Percentiles rank a stretch among this genome's conserved stretches.
These are phyloP conservation scores for Hypotaenidia okinawae DNA, from an alignment of 2,797 vertebrate genomes.

Conservation along the genomic window DNA sequence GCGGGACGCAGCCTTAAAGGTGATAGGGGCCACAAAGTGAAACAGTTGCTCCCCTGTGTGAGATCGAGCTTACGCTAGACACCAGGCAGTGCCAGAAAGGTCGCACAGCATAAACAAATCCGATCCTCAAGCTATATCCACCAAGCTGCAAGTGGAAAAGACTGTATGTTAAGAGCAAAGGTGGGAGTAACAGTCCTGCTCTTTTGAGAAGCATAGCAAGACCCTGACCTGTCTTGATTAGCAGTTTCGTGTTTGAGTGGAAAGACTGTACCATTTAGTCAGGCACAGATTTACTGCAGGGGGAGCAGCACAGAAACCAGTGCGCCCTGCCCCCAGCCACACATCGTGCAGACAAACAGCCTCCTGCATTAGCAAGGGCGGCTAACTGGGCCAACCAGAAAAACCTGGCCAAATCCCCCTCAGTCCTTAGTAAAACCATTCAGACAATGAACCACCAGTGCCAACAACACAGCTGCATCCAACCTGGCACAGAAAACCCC, in stretches of 20 bases:
- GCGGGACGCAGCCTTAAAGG: background rate
- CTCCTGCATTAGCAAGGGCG: background rate
- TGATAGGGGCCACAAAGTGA: background rate
- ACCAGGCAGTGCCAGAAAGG: background rate
- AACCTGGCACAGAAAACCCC: too few species aligned
- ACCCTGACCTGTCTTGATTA: background rate
- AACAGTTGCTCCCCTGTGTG: background rate
- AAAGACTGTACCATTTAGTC: background rate
- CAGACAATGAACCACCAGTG: accelerated
- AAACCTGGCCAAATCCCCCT: accelerated
- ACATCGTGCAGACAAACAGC: background rate
- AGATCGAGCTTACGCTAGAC: background rate
- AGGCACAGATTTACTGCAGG: background rate
- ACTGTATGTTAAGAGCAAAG: background rate
- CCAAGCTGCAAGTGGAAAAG: background rate
- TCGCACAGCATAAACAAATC: background rate
- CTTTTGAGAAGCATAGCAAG: background rate
- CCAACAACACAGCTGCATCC: background rate
- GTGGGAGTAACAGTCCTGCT: background rate
- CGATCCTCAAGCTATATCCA: background rate
- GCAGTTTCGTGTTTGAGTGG: background rate
- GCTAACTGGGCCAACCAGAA: background rate
- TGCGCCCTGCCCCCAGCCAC: background rate
- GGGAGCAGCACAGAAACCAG: background rate
- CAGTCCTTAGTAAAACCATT: background rate